Conservation (phyloP, 2,797 vertebrate species). For the Acanthiza pusilla region DNA sequence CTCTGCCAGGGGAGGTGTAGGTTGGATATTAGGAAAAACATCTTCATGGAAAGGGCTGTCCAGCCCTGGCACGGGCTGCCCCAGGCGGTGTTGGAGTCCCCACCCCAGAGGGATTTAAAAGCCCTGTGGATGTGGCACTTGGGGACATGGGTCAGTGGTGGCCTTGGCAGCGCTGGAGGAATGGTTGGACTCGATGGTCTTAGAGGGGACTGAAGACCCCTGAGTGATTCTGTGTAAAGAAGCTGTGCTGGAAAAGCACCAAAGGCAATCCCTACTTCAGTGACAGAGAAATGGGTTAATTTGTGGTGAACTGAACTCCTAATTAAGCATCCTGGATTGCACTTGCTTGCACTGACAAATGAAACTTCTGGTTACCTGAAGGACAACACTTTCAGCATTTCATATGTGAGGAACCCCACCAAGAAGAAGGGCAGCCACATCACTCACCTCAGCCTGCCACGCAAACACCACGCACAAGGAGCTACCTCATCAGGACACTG, state of each 20-base stretch:
- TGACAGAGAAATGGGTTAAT: background rate
- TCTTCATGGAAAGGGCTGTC: background rate
- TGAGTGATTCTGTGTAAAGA: background rate
- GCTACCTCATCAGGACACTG: background rate
- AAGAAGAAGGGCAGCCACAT: background rate
- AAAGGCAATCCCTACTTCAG: background rate
- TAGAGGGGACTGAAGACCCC: no score
- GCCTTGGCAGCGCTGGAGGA: background rate
- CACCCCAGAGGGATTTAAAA: background rate
- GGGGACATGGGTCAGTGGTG: background rate
- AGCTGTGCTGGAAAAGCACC: background rate
- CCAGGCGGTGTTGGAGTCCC: no score
- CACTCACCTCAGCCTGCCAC: background rate
- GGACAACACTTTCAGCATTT: background rate
- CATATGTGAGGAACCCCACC: background rate
- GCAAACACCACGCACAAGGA: rapidly evolving
- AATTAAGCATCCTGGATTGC: background rate
- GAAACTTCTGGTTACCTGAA: background rate
- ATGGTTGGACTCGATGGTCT: background rate
- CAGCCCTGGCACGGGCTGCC: background rate
- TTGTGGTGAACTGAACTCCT: background rate
- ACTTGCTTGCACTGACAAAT: background rate
- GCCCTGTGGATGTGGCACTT: background rate
- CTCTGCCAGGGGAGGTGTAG: background rate
- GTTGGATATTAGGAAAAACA: background rate